These are phyloP conservation scores for Meriones psammophilus DNA, from an alignment of 2,797 vertebrate genomes.

Conservation along the genomic window DNA sequence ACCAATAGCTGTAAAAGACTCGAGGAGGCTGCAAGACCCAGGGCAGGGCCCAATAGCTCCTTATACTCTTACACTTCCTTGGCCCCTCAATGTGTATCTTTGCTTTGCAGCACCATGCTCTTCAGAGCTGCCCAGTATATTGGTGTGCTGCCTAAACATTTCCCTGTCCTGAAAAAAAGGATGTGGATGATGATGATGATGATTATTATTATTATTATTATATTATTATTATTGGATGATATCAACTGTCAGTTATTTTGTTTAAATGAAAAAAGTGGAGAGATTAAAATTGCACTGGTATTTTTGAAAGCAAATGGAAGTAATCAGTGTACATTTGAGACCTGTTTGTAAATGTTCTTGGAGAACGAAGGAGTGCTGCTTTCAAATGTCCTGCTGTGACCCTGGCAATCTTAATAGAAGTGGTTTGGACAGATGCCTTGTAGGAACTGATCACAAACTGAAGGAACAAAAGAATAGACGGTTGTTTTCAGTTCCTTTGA, in stretches of 20 bases:
- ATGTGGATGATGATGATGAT: fast-evolving
- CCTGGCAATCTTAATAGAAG: slow-evolving; percentile 79
- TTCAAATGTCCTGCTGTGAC: slow-evolving; percentile 85
- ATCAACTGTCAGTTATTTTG: slow-evolving; percentile 66
- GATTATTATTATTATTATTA: background rate
- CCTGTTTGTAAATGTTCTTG: slow-evolving; percentile 75
- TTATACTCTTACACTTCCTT: background rate
- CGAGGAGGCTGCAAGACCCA: background rate
- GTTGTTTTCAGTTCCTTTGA: slow-evolving; percentile 81
- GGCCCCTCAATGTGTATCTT: background rate
- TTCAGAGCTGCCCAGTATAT: background rate
- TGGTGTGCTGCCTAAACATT: background rate
- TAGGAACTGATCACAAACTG: slow-evolving; percentile 78
- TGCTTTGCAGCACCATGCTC: background rate
- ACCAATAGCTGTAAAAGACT: background rate
- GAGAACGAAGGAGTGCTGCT: slow-evolving; percentile 69
- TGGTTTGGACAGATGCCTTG: slow-evolving; percentile 82
- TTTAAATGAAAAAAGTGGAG: slow-evolving; percentile 27
- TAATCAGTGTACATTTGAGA: slow-evolving; percentile 76
- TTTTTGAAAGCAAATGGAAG: slow-evolving; percentile 81
- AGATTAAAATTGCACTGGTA: slow-evolving; percentile 74
- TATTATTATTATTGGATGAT: background rate
- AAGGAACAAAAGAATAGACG: slow-evolving; percentile 81
- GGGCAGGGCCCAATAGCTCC: background rate
- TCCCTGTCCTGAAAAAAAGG: background rate